phyloP scores from a whole-genome alignment of 2,888 invertebrate species.

The Artemia sp. region DNA sequence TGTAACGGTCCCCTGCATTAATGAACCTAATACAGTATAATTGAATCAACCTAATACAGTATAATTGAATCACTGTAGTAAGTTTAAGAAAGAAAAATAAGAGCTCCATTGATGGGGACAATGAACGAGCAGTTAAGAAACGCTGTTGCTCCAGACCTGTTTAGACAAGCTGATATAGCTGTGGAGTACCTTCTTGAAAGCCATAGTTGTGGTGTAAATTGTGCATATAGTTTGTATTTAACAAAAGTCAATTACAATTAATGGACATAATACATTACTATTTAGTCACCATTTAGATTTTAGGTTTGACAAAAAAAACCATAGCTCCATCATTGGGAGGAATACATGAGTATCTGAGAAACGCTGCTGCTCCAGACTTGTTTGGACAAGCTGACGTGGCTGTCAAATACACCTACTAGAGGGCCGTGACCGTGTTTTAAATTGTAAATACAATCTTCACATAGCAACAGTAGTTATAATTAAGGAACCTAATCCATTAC shows the following conservation, averaged over 20 bases:
- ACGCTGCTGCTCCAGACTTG: conserved; percentile 65
- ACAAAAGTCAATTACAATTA: too few species aligned
- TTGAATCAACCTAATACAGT: too few species aligned
- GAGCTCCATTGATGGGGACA: too few species aligned
- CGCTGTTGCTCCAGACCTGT: conserved; percentile 67
- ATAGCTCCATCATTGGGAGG: conserved; percentile 72
- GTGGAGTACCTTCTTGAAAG: conserved; percentile 80
- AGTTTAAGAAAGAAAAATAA: too few species aligned
- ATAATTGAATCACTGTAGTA: too few species aligned
- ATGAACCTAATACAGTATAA: too few species aligned
- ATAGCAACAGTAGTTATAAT: too few species aligned
- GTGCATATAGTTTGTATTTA: conserved; percentile 43
- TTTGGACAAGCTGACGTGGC: conserved; percentile 90
- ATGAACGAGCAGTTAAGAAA: conserved; percentile 42
- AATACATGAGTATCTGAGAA: conserved; percentile 40
- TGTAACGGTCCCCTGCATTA: too few species aligned
- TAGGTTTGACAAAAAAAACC: conserved; percentile 78
- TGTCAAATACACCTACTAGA: conserved; percentile 40
- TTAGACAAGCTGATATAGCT: conserved; percentile 84
- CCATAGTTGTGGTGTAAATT: conserved; percentile 94
- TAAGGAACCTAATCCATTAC: too few species aligned
- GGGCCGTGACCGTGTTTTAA: too few species aligned
- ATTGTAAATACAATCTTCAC: too few species aligned
- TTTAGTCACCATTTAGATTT: background rate
- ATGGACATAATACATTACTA: too few species aligned